Base-by-base conservation (phyloP, 2,797 vertebrate genomes). In the Sebastes diaconus region DNA sequence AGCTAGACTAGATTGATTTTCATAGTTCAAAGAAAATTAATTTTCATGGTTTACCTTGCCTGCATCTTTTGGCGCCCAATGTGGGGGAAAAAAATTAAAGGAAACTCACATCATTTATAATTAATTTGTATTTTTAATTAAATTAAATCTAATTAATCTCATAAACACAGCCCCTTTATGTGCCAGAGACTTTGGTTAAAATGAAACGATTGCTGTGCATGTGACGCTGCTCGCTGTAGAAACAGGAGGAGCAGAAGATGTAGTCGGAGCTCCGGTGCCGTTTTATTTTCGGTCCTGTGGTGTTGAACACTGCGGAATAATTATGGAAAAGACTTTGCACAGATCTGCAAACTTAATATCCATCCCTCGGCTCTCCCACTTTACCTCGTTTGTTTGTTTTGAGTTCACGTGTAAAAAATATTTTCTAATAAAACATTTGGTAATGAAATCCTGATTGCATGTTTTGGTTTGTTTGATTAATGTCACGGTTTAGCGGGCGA, bases 381-480 rank as follows among this genome's bases (percentile, higher is more conserved):
- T 79, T 57, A 76, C 73, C 72, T 68, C 39, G 2, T 66, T 39
- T 66, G 61, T 86, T 89, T 87, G 81, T 87, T 91, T 87, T 79
- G 71, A 60, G 85, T 80, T 91, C 84, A 58, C 30, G 20, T 92
- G 82, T 91, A 87, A 83, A 87, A 86, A 87, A 86, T 93, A 90
- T 92, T 93, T 93, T 92, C 73, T 88, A 90, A 88, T 94, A 90
- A 94, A 92, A 92, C 68, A 91, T 91, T 90, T 92, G 88, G 59
- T 92, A 79, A 87, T 90, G 79, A 91, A 89, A 84, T 78, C 76
- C 80, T 14, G 50, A 72, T 80, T 66, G 36, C 32, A 5, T 83
- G 84, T 87, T 87, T 77, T 77, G 69, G 27, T 75, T 75, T 89
- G 60, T 89, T 77, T 88, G 75, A 76, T 88, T 78, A 88, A 85